phyloP scores from a whole-genome alignment of 2,797 vertebrate genomes.

The Notoglanidium macrostoma region DNA sequence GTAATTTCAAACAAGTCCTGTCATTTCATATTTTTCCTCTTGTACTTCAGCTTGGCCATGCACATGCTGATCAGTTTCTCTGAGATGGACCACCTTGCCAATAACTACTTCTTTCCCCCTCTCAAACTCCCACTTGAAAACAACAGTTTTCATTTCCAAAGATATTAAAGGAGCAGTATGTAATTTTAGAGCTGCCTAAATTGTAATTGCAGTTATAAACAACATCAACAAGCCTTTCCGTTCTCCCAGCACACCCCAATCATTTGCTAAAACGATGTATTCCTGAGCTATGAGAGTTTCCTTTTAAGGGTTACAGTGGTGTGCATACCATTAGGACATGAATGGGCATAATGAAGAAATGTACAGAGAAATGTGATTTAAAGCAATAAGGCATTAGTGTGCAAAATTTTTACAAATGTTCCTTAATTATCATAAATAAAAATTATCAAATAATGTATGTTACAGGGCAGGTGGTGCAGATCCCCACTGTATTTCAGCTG shows the following conservation, averaged over 20 bases:
- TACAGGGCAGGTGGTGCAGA: neutral
- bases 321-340: neutral
- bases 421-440: neutral
- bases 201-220: neutral
- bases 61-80: neutral
- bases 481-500: neutral
- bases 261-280: neutral
- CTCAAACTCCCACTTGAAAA: neutral
- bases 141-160: neutral
- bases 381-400: neutral
- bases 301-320: neutral
- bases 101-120: neutral
- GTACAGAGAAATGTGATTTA: neutral
- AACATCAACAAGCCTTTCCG: neutral
- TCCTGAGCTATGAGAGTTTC: neutral
- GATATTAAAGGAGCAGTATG: slow-evolving; percentile 14
- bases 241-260: neutral
- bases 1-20: slow-evolving; percentile 16
- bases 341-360: neutral
- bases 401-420: neutral
- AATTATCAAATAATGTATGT: neutral
- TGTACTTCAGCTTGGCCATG: neutral
- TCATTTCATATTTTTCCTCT: neutral
- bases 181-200: neutral
- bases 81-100: neutral